Evolutionary conservation across 2,113 vertebrate genomes (phyloP).

Genomic region (Pangasianodon hypophthalmus): DNA sequence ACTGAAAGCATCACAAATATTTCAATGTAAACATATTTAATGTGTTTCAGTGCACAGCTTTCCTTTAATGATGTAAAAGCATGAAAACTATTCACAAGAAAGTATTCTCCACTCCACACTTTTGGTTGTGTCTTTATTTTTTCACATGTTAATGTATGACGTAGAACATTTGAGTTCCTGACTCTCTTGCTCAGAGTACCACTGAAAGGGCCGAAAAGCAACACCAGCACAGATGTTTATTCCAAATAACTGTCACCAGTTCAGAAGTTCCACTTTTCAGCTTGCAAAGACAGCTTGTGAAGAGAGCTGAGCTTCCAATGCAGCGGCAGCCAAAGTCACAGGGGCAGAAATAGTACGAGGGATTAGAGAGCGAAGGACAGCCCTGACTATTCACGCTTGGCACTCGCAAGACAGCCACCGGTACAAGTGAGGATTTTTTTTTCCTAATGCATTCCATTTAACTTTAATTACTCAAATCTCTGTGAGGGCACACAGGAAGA

Average conservation of each 20-base stretch:
- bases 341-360: constrained; percentile 78
- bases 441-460: constrained; percentile 81
- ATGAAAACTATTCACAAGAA: background rate
- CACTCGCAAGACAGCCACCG: constrained; percentile 76
- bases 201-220: constrained; percentile 18
- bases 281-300: constrained; percentile 47
- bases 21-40: background rate
- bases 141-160: background rate
- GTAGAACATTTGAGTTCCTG: background rate
- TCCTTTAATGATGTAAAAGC: background rate
- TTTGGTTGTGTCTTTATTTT: background rate
- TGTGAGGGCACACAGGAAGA: constrained; percentile 82
- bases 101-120: background rate
- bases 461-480: constrained; percentile 88
- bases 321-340: constrained; percentile 79
- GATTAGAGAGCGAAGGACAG: constrained; percentile 81
- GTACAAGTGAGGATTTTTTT: constrained; percentile 76
- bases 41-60: background rate
- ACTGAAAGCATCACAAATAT: background rate
- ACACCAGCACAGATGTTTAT: constrained; percentile 54
- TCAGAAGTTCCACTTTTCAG: constrained; percentile 53
- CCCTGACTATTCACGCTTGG: constrained; percentile 77
- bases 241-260: constrained; percentile 48
- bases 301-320: constrained; percentile 70
- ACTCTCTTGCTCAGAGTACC: background rate